A percentile compares a stretch with the other conserved stretches of the same genome.
Evolutionary conservation across 2,113 vertebrate species (phyloP).

Genomic region (Steatornis caripensis): DNA sequence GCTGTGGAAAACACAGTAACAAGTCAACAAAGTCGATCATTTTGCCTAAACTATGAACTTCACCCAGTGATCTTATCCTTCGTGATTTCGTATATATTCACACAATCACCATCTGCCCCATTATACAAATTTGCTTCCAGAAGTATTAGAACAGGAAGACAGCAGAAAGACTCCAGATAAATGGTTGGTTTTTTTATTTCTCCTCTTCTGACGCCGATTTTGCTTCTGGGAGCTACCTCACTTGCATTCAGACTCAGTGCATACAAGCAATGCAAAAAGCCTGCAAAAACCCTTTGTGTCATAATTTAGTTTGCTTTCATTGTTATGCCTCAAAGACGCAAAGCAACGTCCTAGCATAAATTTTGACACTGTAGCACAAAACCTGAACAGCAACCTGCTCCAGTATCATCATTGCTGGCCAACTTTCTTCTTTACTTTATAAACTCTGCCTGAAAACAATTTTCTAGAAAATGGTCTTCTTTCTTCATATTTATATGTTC

Average conservation of each 20-base stretch:
- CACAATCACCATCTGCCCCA: background rate
- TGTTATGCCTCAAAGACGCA: background rate
- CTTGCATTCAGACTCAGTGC: background rate
- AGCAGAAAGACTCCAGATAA: background rate
- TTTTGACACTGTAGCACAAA: background rate
- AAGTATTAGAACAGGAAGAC: background rate
- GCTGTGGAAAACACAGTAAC: conserved; percentile 62
- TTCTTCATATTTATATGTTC: background rate
- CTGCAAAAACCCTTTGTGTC: background rate
- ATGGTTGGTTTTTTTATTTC: background rate
- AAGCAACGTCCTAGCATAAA: background rate
- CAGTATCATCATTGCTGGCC: background rate
- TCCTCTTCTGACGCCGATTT: background rate
- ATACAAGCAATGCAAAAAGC: background rate
- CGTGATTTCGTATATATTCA: background rate
- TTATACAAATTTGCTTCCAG: background rate
- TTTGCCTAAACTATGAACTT: background rate
- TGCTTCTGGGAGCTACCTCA: background rate
- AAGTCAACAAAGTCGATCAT: background rate
- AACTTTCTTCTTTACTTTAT: background rate
- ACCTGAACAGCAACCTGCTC: background rate
- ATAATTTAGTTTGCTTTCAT: background rate
- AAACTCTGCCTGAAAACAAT: background rate
- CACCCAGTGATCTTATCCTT: background rate
- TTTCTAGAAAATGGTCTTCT: background rate